Evolutionary conservation across 2,797 vertebrate species (phyloP), one percentile per base, ranked within the genome.

Genomic region (Sebastes hubbsi): DNA sequence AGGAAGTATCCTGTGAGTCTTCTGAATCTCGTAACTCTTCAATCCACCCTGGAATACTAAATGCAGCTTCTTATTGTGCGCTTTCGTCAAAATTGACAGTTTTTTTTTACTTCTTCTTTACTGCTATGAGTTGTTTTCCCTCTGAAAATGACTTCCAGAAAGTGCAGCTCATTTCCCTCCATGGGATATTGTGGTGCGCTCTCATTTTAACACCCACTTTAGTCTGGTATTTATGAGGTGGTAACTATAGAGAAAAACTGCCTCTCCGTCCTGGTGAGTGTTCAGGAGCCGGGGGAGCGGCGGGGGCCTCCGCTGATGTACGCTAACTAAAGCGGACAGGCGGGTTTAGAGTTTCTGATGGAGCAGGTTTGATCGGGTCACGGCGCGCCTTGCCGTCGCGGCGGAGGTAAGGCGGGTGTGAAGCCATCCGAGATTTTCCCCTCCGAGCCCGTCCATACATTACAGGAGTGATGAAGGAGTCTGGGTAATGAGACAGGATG

Each of bases 191-290:
- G 86, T 86, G 78, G 85, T 84, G 72, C 71, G 85, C 74, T 85
- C 73, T 81, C 77, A 72, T 87, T 91, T 94, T 93, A 90, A 92
- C 91, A 92, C 91, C 87, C 82, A 87, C 92, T 94, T 88, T 79
- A 87, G 63, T 82, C 30, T 74, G 79, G 75, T 91, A 89, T 95
- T 95, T 94, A 92, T 93, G 94, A 93, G 89, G 87, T 91, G 88
- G 89, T 89, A 91, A 90, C 84, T 83, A 52, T 75, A 78, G 65
- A 78, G 77, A 72, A 71, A 73, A 67, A 77, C 66, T 25, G 54
- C 58, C 68, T 69, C 76, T 68, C 52, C 22, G 24, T 77, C 38
- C 71, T 83, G 80, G 81, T 76, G 82, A 85, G 79, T 29, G 66
- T 74, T 84, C 30, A 34, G 84, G 76, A 85, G 84, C 29, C 6